A percentile compares a stretch with the other conserved stretches of the same genome.
These are phyloP conservation scores for Lottia gigantea DNA, from an alignment of 2,888 invertebrate species.

Conservation along the genomic window DNA sequence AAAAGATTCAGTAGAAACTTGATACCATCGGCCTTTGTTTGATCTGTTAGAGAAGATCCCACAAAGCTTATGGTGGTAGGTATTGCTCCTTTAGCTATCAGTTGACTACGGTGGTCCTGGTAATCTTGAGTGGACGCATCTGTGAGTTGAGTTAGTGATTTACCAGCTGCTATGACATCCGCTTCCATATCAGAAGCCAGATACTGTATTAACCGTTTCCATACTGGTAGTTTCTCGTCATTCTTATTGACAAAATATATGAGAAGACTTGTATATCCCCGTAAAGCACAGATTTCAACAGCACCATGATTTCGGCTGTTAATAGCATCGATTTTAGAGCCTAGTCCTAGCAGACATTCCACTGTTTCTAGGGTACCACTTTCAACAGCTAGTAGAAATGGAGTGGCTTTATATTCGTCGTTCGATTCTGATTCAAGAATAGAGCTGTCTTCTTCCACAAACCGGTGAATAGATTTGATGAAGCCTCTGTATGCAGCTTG, in stretches of 20 bases:
- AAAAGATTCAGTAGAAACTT: conserved; percentile 55
- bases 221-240: conserved; percentile 57
- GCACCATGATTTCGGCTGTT: conserved; percentile 63
- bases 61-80: not conserved
- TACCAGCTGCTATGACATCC: conserved; percentile 57
- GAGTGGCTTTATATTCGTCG: conserved; percentile 62
- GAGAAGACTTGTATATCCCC: conserved; percentile 52
- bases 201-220: conserved; percentile 61
- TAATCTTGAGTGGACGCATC: conserved; percentile 14
- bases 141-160: conserved; percentile 56
- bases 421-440: conserved; percentile 63
- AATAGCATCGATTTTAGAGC: conserved; percentile 56
- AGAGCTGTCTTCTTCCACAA: conserved; percentile 57
- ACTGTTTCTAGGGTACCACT: conserved; percentile 60
- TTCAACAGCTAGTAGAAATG: conserved; percentile 62
- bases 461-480: conserved; percentile 63
- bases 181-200: conserved; percentile 58
- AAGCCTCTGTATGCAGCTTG: conserved; percentile 65
- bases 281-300: conserved; percentile 63
- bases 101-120: not conserved
- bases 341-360: conserved; percentile 54
- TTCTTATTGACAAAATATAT: conserved; percentile 57
- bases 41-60: not conserved
- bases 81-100: not conserved
- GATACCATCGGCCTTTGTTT: conserved; percentile 20